Evolutionary conservation across 2,113 vertebrate genomes (phyloP), one percentile per base, ranked within the genome.

Genomic region (Nothocercus julius): DNA sequence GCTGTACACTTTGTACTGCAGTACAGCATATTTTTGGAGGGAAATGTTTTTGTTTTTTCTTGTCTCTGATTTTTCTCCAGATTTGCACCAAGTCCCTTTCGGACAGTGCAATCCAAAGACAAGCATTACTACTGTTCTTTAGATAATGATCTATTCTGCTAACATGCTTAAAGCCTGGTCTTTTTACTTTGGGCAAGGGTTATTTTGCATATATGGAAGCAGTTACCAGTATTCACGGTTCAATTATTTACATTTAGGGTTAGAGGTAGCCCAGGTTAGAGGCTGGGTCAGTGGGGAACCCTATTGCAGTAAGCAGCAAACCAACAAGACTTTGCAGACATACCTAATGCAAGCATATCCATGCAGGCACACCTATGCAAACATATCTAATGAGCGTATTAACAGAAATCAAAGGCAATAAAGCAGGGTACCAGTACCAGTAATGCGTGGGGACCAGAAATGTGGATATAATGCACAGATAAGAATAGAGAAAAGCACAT

Each of bases 141-240:
- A 25, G 64, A 68, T 82, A 81, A 83, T 68, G 21, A 80, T 89
- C 95, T 85, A 82, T 94, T 92, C 68, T 47, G 27, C 12, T 51
- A 20, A 3, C 27, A 40, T 73, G 36, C 75, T 82, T 89, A 51
- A 79, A 83, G 61, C 19, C 78, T 79, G 32, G 6, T 34, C 32
- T 76, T 24, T 24, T 82, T 73, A 15, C 83, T 86, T 72, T 78
- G 84, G 34, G n/a, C 68, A 81, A 94, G 78, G 73, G n/a, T 87
- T 91, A 47, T 28, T 90, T 63, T 49, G 63, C 9, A 4, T 24
- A 51, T 13, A 17, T n/a, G 63, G 51, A 83, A 90, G 13, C 25
- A 81, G 13, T 91, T 87, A 61, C 16, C 62, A 83, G 6, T 40
- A 38, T 58, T 93, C 11, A 2, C 73, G 54, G 28, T 38, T 76